Evolutionary conservation across 1,140 invertebrate genomes (phyloP), one percentile per base, ranked within the genome.

Genomic region (Mesaphorura yosii): DNA sequence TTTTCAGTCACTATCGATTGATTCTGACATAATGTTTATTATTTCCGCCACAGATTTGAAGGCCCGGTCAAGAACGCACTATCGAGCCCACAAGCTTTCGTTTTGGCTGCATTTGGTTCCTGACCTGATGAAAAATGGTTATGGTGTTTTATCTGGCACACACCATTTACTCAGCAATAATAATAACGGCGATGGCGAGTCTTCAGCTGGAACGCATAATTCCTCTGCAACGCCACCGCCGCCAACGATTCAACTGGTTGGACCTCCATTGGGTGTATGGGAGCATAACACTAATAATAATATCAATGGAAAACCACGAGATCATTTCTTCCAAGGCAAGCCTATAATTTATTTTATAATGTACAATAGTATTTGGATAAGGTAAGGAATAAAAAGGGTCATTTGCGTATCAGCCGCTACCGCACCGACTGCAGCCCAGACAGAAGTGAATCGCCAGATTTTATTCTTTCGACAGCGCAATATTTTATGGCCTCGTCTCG

Each of bases 81-180:
- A 96, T 71, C 78, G 92, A 58, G 89, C 90, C 5, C 88, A 87
- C 65, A 81, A 88, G 47, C 73, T 96, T n/a, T 94, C 90, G 1
- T 92, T 97, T 69, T 98, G 94, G 94, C 69, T 92, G 27, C 88
- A 93, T 64, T 74, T 97, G 19, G 87, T 98, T 37, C 93, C 93
- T 3, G 89, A 93, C 67, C 76, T 98, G n/a, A 91, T 97, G 65
- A 80, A 83, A 64, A 86, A 86, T 1, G 86, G 86, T 1, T 67
- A 72, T 51, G 62, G 64, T 25, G 46, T 58, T 12, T 62, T 19
- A 66, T 19, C 46, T 15, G 39, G 44, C 39, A 26, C 22, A 60
- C 66, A 51, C 52, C 51, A 59, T 44, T 46, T 28, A 20, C 31
- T 53, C 12, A 53, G 38, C 23, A 26, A 25, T 27, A 27, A 45